Base-by-base conservation (phyloP, 2,888 invertebrate genomes). In the Andrena chrysosceles region DNA sequence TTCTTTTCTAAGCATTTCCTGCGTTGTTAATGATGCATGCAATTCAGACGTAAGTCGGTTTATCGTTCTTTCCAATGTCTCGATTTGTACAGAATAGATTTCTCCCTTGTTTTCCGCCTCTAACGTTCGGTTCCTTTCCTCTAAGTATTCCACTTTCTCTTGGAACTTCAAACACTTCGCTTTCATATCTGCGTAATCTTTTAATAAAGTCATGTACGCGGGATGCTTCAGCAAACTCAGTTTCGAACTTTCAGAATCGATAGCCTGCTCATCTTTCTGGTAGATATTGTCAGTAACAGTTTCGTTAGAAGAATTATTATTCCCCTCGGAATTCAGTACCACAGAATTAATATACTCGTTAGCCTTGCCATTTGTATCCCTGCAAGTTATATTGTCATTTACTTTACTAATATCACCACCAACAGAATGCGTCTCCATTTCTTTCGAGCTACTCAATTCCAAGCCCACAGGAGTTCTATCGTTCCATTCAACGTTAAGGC, bases 1-100 rank as follows among this genome's bases (percentile, higher is more conserved):
- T 82, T 96, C 96, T 88, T 96, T 96, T 59, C 95, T 95, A 91
- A 97, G 95, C 95, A 77, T 81, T 48, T 93, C 92, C 62, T 91
- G 90, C 20, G 78, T 84, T 0, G 83, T 64, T 20, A 89, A 69
- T 0, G 91, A 87, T 2, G 68, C 20, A n/a, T 89, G 88, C 56
- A 93, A 80, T 75, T 93, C 93, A 5, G 56, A 72, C 16, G 89
- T 91, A 42, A 93, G 90, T 52, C 89, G 90, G 29, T 90, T 91
- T 48, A 94, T 84, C 4, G 91, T 93, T 67, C 89, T 93, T 48
- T 93, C 92, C n/a, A 94, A 84, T 0, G 87, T 83, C 77, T 91
- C 91, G 2, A 94, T 85, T 70, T 93, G 91, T 35, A 83, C 77
- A 56, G 81, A 66, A 63, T 89, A 90, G 10, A 89, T 84, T 72